A percentile compares a stretch with the other conserved stretches of the same genome.
These are phyloP conservation scores for Drosophila picticornis DNA, from an alignment of 2,888 invertebrate genomes.

Conservation along the genomic window DNA sequence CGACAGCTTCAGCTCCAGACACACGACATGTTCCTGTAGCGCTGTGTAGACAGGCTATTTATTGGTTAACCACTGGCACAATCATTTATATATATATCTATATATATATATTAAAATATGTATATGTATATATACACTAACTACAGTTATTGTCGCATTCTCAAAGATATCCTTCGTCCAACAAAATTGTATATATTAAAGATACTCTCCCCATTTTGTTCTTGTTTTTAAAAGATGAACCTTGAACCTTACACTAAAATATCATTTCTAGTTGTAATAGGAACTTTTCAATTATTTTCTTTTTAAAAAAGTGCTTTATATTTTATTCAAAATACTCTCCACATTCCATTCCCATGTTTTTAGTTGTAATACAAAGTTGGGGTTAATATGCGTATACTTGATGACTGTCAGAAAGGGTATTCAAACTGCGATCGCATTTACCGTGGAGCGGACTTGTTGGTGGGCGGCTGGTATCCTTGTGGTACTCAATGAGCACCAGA, in stretches of 20 bases:
- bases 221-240: no score
- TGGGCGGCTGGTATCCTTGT: conserved; percentile 81
- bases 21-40: conserved; percentile 25
- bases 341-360: not conserved
- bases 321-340: not conserved
- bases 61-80: not conserved
- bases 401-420: not conserved
- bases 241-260: no score
- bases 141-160: not conserved
- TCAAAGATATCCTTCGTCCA: not conserved
- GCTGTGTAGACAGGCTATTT: conserved; percentile 26
- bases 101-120: not conserved
- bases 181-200: no score
- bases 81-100: not conserved
- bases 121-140: not conserved
- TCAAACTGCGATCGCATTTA: not conserved
- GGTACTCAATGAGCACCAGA: conserved; percentile 87
- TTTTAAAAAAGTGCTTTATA: not conserved
- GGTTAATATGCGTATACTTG: not conserved
- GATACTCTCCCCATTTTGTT: no score
- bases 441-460: conserved; percentile 3
- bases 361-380: not conserved
- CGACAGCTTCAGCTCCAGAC: conserved; percentile 1
- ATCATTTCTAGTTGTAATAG: no score
- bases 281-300: not conserved